Conservation (phyloP, 2,113 vertebrate genomes). For the Vulpes vulpes region DNA sequence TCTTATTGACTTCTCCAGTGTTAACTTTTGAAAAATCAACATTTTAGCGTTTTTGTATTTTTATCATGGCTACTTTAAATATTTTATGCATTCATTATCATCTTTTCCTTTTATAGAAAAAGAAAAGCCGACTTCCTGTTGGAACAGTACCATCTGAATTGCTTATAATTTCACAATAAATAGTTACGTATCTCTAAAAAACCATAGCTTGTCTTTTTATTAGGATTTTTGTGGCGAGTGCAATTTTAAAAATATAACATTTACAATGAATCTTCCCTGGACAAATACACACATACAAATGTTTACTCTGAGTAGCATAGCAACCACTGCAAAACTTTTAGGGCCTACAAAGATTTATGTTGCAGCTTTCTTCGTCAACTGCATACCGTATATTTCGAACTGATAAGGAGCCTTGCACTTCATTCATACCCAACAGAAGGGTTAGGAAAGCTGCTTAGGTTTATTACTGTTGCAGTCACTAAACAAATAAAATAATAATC, state of each 20-base stretch:
- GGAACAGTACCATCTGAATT: constrained; percentile 53
- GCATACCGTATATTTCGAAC: constrained; percentile 67
- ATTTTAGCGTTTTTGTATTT: constrained; percentile 12
- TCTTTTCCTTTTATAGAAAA: not conserved
- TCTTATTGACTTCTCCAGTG: not conserved
- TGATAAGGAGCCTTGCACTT: constrained; percentile 73
- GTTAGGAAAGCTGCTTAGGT: constrained; percentile 38
- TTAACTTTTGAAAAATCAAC: constrained; percentile 55
- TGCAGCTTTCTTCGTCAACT: constrained; percentile 60
- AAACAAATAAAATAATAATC: constrained; percentile 59
- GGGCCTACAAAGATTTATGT: constrained; percentile 70
- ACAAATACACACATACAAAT: constrained; percentile 38
- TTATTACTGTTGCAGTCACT: constrained; percentile 70
- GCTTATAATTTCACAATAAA: constrained; percentile 58
- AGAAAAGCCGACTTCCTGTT: not conserved
- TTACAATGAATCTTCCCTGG: constrained; percentile 62
- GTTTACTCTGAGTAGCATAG: constrained; percentile 79
- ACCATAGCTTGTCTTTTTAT: constrained; percentile 55
- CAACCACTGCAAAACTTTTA: constrained; percentile 82
- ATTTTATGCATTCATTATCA: not conserved
- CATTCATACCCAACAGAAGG: constrained; percentile 49
- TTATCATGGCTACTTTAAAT: constrained; percentile 24
- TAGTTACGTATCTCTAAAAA: constrained; percentile 59
- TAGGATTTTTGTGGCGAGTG: constrained; percentile 52
- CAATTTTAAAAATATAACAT: constrained; percentile 71